Percentiles rank a stretch among this genome's conserved stretches.
phyloP scores from a whole-genome alignment of 1,140 invertebrate genomes.

The Capitella teleta region DNA sequence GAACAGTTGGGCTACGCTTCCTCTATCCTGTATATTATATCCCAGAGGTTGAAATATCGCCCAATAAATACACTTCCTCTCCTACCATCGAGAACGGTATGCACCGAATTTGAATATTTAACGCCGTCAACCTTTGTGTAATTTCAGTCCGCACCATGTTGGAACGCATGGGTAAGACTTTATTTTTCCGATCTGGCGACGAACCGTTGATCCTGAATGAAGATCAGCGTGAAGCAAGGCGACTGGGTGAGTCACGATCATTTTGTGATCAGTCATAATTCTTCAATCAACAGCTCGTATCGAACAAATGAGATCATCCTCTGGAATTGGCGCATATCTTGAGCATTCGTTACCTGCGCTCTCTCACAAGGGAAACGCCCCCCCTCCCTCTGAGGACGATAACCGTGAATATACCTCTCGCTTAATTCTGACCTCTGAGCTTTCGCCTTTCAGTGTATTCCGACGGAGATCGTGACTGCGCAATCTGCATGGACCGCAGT shows the following conservation, averaged over 20 bases:
- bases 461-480: constrained; percentile 41
- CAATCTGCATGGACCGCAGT: constrained; percentile 45
- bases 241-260: constrained; percentile 21
- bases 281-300: constrained; percentile 19
- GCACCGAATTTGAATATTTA: too few relatives aligned
- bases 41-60: constrained; percentile 44
- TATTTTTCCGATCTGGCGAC: constrained; percentile 43
- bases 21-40: constrained; percentile 45
- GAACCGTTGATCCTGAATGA: constrained; percentile 43
- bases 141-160: constrained; percentile 36
- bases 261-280: neutral
- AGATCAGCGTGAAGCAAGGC: constrained; percentile 42
- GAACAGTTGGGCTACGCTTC: constrained; percentile 42
- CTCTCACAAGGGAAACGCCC: constrained; percentile 24
- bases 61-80: constrained; percentile 32
- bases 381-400: constrained; percentile 18
- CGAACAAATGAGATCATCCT: constrained; percentile 22
- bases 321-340: constrained; percentile 18
- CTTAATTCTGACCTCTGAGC: too few relatives aligned
- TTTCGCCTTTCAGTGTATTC: neutral
- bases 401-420: constrained; percentile 13
- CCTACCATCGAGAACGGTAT: constrained; percentile 40
- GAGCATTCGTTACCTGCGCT: constrained; percentile 21
- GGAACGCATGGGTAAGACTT: constrained; percentile 45
- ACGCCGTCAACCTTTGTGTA: constrained; percentile 1